Base-by-base conservation (phyloP, 2,797 vertebrate genomes). In the Scleropages formosus region DNA sequence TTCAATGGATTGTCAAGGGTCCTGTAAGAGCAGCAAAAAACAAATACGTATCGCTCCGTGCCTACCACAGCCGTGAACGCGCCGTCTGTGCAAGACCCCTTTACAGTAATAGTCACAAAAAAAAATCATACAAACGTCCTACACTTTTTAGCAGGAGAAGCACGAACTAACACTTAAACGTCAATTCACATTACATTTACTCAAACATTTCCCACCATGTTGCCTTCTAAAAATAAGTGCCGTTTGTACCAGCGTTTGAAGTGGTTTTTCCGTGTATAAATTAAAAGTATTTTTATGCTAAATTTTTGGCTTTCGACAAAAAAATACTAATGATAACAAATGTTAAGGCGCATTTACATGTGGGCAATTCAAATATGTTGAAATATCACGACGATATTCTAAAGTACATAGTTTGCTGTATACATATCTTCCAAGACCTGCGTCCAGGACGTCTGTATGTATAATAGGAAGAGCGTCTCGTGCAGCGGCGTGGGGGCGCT, bases 1-100 rank as follows among this genome's bases (percentile, higher is more conserved):
- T 95, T 96, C 95, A 96, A 97, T 96, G 96, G 95, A 96, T 95
- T 92, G 93, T 91, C 89, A 90, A 88, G 94, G 96, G 96, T 97
- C 96, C 96, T 96, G 91, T 72, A 92, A 97, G 95, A 83, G 85
- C 31, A 39, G 31, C 31, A 39, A 39, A 39, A 39, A 60, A 83
- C 87, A 90, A 79, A 87, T 85, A 87, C 84, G 80, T 81, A 77
- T 85, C 85, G 75, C 78, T 53, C 75, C 39, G 44, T 78, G 77
- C 51, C 63, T 58, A 65, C 72, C 69, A 71, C 39, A 39, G 76
- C 79, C 76, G 83, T 86, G 88, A 91, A 91, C 92, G 91, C 91
- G 89, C 91, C 90, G 88, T 74, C 63, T 24, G 56, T 16, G 56
- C 74, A 61, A 31, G 66, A 71, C 61, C 11, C 16, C 51, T 53